Evolutionary conservation across 1,140 invertebrate species (phyloP).

Genomic region (Dendroctonus ponderosae): DNA sequence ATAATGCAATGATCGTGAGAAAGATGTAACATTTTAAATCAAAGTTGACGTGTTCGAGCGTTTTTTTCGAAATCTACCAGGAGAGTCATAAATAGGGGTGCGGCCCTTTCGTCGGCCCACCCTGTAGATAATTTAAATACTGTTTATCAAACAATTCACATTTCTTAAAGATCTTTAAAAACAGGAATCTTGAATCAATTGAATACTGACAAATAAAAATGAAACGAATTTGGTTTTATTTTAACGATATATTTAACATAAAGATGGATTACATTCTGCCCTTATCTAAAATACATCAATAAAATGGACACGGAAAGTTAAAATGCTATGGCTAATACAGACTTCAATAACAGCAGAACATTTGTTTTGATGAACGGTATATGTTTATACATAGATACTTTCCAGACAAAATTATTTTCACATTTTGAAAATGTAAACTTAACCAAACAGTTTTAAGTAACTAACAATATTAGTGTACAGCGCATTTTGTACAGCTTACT

Average conservation of each 20-base stretch:
- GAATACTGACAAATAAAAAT: neutral
- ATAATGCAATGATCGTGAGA: too few relatives aligned
- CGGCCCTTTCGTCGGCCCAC: too few relatives aligned
- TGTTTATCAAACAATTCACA: too few relatives aligned
- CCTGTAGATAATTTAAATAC: too few relatives aligned
- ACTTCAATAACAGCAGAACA: conserved; percentile 46
- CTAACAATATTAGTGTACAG: conserved; percentile 27
- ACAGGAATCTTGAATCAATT: too few relatives aligned
- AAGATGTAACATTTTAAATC: too few relatives aligned
- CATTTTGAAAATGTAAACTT: neutral
- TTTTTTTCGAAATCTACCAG: too few relatives aligned
- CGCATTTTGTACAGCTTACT: conserved; percentile 30
- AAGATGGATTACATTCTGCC: conserved; percentile 48
- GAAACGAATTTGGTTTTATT: conserved; percentile 31
- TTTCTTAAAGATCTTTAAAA: too few relatives aligned
- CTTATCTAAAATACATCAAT: conserved; percentile 50
- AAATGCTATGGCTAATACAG: conserved; percentile 44
- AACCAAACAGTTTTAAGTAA: conserved; percentile 15
- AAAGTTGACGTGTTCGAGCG: too few relatives aligned
- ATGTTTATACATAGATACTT: conserved; percentile 18
- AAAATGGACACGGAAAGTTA: conserved; percentile 46
- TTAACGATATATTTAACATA: conserved; percentile 50
- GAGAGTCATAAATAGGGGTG: too few relatives aligned
- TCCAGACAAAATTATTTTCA: conserved; percentile 1
- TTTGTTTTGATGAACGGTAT: conserved; percentile 41